Percentiles rank a stretch among this genome's conserved stretches.
Evolutionary conservation across 2,113 vertebrate genomes (phyloP).

Genomic region (Grallaria varia): DNA sequence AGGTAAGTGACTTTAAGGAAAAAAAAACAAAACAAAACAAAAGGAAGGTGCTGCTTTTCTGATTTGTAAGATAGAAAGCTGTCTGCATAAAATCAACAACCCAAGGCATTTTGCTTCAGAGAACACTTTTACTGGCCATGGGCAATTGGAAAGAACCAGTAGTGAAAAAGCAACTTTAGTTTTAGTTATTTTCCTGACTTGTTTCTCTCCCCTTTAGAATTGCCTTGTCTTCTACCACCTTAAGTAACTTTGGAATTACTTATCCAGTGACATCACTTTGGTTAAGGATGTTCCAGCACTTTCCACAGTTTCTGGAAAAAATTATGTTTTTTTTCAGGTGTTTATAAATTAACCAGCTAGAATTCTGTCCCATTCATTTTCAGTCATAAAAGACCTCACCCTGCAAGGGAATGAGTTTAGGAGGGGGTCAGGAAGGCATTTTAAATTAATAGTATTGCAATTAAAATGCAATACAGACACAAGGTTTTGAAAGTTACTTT

Average conservation of each 20-base stretch:
- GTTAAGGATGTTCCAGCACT: not conserved
- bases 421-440: not conserved
- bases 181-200: not conserved
- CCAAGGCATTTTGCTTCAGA: not conserved
- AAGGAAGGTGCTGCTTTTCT: not conserved
- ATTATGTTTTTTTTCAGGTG: not conserved
- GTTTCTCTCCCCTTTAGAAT: not conserved
- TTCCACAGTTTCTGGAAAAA: not conserved
- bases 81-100: not conserved
- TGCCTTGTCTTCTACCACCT: not conserved
- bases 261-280: not conserved
- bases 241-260: not conserved
- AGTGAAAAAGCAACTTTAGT: not conserved
- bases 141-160: slow-evolving; percentile 13
- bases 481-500: not conserved
- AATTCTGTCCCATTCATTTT: not conserved
- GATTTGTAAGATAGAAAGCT: not conserved
- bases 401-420: not conserved
- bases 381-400: not conserved
- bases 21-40: not conserved
- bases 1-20: not conserved
- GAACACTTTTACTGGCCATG: not conserved
- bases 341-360: not conserved
- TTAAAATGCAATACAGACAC: not conserved
- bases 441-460: not conserved